These are phyloP conservation scores for Borostomias antarcticus DNA, from an alignment of 2,797 vertebrate species.

Conservation along the genomic window DNA sequence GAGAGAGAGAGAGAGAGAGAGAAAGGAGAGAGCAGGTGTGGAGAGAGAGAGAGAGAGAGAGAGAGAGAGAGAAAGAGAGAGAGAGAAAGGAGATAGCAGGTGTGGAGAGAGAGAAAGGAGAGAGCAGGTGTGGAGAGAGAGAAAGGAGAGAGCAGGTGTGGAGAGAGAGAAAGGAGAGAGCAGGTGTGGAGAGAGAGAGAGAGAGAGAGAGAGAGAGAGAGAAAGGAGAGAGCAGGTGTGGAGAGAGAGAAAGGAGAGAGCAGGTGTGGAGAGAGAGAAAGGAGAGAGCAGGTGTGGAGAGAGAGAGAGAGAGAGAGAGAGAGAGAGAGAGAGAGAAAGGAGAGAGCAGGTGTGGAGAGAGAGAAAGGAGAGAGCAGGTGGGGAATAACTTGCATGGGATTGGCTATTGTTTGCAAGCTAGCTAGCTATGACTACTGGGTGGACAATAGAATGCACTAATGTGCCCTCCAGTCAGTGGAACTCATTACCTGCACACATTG, in stretches of 20 bases:
- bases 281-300: background rate
- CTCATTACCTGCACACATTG: too few species aligned
- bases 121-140: background rate
- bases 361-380: background rate
- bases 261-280: background rate
- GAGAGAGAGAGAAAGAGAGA: background rate
- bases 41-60: background rate
- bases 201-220: background rate
- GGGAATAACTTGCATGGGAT: too few species aligned
- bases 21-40: background rate
- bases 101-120: slow-evolving; percentile 3
- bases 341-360: background rate
- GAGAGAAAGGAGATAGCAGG: background rate
- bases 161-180: background rate
- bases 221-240: background rate
- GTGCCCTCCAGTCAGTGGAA: too few species aligned
- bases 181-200: slow-evolving; percentile 7
- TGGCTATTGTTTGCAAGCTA: too few species aligned
- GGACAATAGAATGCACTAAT: too few species aligned
- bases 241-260: slow-evolving; percentile 1
- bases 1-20: slow-evolving; percentile 1
- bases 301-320: background rate
- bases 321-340: background rate
- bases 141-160: background rate
- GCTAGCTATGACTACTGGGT: too few species aligned